A percentile compares a stretch with the other conserved stretches of the same genome.
Conservation (phyloP, 2,888 invertebrate species). For the Patella pellucida region DNA sequence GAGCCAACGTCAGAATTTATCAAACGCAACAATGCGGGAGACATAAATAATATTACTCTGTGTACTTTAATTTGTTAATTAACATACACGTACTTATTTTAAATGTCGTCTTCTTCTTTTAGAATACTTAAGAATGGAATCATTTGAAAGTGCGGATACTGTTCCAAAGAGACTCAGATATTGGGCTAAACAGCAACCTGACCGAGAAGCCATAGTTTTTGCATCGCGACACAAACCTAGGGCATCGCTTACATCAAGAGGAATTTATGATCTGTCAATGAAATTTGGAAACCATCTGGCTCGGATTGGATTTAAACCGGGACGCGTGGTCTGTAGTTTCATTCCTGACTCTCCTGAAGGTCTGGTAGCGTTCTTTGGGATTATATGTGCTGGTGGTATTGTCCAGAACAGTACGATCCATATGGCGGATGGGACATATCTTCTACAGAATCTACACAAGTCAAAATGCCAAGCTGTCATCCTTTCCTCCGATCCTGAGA, state of each 20-base stretch:
- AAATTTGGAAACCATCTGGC: background rate
- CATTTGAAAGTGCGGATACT: background rate
- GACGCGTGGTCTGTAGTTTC: background rate
- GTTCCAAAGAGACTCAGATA: background rate
- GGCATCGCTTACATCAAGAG: background rate
- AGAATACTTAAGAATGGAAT: too few species aligned
- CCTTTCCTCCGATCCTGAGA: background rate
- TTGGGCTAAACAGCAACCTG: background rate
- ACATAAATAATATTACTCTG: too few species aligned
- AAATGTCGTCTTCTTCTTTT: too few species aligned
- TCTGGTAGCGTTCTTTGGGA: background rate
- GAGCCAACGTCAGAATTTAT: too few species aligned
- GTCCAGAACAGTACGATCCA: background rate
- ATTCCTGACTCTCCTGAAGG: background rate
- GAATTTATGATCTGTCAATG: background rate
- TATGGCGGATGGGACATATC: background rate
- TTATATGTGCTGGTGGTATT: background rate
- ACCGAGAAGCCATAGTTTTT: background rate
- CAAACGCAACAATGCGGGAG: too few species aligned
- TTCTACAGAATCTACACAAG: background rate
- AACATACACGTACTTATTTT: too few species aligned
- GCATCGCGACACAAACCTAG: background rate
- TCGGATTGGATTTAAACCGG: background rate
- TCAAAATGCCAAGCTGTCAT: background rate
- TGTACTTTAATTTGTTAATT: too few species aligned